Base-by-base conservation (phyloP, 2,888 invertebrate genomes). In the Lepidochrysops patricia region DNA sequence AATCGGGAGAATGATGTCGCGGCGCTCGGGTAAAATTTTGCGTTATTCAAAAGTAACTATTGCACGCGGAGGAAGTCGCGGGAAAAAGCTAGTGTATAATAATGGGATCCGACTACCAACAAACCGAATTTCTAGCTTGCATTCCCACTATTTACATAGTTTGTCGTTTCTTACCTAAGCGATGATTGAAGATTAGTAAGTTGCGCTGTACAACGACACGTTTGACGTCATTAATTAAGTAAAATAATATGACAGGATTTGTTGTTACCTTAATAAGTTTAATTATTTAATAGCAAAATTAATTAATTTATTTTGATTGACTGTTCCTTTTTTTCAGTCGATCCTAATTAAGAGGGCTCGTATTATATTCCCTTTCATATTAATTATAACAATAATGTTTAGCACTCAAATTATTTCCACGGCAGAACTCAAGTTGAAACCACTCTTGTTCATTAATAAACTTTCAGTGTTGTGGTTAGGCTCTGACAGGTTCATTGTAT, bases 371-470 rank as follows among this genome's bases (percentile, higher is more conserved):
- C 19, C 19, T 19, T 43, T 4, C 3, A 43, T 43, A 19, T 43
- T 23, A 19, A 12, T 43, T 19, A 43, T 7, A 29, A 29, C 29
- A 29, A 29, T 43, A 43, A 43, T 43, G 43, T 43, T 26, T 27
- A 27, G 13, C 52, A 27, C 13, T 52, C 7, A 13, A 50, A 26
- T 27, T 27, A 27, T 27, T n/a, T 50, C 27, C 50, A 13, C 6
- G 7, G 50, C 26, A 13, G n/a, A 27, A 13, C n/a, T 26, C 50
- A 13, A 13, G 13, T 13, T 15, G 15, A 52, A 27, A 52, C 52
- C 52, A 52, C 52, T 52, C 52, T 52, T 52, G 52, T 52, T 7
- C 52, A 52, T 52, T 52, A 52, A 52, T 52, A 26, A 52, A 52
- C 52, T 52, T 52, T 9, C 13, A 13, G 27, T 27, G 52, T 26